phyloP scores from a whole-genome alignment of 2,888 invertebrate species.

The Erebia epiphron region DNA sequence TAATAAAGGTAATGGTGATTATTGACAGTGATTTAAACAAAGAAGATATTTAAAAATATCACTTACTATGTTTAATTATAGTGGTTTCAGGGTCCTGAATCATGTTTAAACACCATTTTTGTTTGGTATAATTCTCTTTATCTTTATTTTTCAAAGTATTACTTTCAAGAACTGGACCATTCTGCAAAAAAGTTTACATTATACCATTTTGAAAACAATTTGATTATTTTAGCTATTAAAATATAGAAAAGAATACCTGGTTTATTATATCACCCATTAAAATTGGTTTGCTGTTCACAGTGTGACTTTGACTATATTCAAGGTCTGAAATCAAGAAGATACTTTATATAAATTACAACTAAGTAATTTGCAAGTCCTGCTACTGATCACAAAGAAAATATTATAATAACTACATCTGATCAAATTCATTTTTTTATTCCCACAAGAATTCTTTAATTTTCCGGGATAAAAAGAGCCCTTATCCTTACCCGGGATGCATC shows the following conservation, averaged over 20 bases:
- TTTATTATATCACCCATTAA: constrained; percentile 49
- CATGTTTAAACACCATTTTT: constrained; percentile 60
- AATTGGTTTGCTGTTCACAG: constrained; percentile 64
- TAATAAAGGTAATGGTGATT: no score
- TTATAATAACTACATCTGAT: background rate
- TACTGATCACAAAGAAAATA: background rate
- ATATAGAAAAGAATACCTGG: constrained; percentile 46
- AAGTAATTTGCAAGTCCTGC: background rate
- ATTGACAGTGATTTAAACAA: no score
- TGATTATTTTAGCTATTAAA: background rate
- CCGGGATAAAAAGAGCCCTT: no score
- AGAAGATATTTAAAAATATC: background rate
- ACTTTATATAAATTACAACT: background rate
- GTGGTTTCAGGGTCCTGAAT: constrained; percentile 51
- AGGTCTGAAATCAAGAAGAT: constrained; percentile 48
- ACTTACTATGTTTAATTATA: constrained; percentile 57
- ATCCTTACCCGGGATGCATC: no score
- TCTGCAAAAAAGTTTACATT: constrained; percentile 41
- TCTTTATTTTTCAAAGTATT: constrained; percentile 29
- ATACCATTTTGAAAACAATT: constrained; percentile 1
- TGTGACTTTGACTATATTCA: constrained; percentile 45
- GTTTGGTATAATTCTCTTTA: constrained; percentile 42
- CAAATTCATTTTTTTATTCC: no score
- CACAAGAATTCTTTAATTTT: no score
- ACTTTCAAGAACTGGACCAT: constrained; percentile 41